Conservation (phyloP, 1,140 invertebrate genomes). For the Tetramorium parvispinum region DNA sequence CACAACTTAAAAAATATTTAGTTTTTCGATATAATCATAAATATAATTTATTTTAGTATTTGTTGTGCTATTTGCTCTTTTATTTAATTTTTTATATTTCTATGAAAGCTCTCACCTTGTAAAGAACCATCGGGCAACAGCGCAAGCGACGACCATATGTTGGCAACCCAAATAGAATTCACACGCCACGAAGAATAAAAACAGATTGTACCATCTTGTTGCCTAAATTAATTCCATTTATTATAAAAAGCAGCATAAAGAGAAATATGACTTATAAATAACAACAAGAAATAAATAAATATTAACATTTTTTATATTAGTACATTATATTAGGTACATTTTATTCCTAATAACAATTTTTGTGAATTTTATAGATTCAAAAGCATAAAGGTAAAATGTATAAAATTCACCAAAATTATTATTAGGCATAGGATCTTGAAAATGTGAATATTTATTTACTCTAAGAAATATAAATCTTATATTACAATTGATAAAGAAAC, state of each 20-base stretch:
- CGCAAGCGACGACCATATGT: slow-evolving; percentile 91
- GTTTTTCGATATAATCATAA: background rate
- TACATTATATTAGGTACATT: background rate
- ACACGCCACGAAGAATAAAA: slow-evolving; percentile 90
- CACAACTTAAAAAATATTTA: background rate
- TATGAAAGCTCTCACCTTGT: slow-evolving; percentile 86
- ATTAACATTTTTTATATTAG: background rate
- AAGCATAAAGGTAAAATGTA: background rate
- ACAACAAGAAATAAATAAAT: background rate
- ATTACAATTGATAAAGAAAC: background rate
- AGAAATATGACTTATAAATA: background rate
- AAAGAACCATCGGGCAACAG: slow-evolving; percentile 92
- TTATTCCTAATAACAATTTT: background rate
- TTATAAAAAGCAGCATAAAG: background rate
- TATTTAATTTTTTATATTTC: background rate
- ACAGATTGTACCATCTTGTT: slow-evolving; percentile 89
- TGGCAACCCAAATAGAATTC: slow-evolving; percentile 93
- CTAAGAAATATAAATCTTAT: background rate
- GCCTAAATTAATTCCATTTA: slow-evolving; percentile 80
- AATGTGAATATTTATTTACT: background rate
- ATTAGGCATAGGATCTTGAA: background rate
- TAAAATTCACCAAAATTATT: slow-evolving; percentile 10
- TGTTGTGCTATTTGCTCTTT: background rate
- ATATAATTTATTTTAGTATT: background rate
- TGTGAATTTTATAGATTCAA: background rate